These are phyloP conservation scores for Gallinago media DNA, from an alignment of 2,113 vertebrate species.

Conservation along the genomic window DNA sequence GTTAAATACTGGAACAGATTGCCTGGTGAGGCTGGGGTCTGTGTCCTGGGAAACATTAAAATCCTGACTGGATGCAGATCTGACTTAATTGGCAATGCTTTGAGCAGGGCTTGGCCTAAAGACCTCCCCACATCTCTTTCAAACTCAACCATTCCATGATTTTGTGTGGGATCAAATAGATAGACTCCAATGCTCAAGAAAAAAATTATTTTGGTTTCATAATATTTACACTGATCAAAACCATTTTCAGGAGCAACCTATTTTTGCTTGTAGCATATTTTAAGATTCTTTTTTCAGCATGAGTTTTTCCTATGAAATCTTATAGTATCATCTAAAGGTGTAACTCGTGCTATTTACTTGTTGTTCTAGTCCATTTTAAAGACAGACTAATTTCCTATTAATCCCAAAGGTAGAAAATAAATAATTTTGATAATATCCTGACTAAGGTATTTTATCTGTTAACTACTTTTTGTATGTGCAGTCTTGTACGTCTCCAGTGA, in stretches of 20 bases:
- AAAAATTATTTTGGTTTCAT: neutral
- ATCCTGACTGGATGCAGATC: neutral
- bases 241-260: neutral
- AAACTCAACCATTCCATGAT: neutral
- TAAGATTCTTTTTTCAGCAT: neutral
- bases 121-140: accelerated
- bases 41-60: neutral
- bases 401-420: neutral
- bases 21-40: neutral
- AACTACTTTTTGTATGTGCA: neutral
- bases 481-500: neutral
- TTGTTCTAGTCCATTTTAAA: neutral
- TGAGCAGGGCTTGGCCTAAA: neutral
- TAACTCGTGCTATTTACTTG: neutral
- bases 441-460: neutral
- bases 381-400: neutral
- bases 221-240: neutral
- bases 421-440: neutral
- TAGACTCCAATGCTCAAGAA: neutral
- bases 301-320: neutral
- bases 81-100: neutral
- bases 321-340: neutral
- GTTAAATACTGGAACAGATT: neutral
- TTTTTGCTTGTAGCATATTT: accelerated
- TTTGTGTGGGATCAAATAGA: neutral